These are phyloP conservation scores for Drepana falcataria DNA, from an alignment of 2,888 invertebrate genomes.

Conservation along the genomic window DNA sequence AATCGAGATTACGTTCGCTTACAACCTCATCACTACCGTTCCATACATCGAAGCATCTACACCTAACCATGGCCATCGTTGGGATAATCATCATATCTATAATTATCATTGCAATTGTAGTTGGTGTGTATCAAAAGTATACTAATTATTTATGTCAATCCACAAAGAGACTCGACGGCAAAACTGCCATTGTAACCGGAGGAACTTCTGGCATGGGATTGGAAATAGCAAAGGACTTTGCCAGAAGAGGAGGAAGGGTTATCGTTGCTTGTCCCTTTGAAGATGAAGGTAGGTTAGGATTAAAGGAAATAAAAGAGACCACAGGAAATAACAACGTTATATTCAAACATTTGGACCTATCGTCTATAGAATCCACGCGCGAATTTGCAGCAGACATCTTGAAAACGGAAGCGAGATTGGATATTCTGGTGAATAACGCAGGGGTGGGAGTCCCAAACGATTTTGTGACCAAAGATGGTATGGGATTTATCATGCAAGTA, in stretches of 20 bases:
- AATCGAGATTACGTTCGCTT: no score
- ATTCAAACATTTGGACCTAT: conserved; percentile 60
- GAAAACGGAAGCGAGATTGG: conserved; percentile 58
- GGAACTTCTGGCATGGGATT: conserved; percentile 83
- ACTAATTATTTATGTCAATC: conserved; percentile 30
- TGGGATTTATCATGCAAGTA: conserved; percentile 78
- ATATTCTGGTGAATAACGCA: conserved; percentile 81
- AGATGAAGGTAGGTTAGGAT: conserved; percentile 78
- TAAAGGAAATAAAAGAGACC: conserved; percentile 22
- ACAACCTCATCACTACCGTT: no score
- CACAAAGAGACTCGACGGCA: conserved; percentile 6
- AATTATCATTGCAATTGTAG: conserved; percentile 8
- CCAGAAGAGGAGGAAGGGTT: conserved; percentile 82
- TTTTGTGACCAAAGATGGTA: conserved; percentile 75
- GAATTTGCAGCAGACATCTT: conserved; percentile 78
- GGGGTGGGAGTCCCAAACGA: conserved; percentile 53
- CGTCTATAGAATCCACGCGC: conserved; percentile 73
- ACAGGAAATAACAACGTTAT: conserved; percentile 37
- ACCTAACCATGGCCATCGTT: conserved; percentile 9
- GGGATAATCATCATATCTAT: conserved; percentile 8
- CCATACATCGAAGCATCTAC: no score
- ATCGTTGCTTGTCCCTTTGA: conserved; percentile 85
- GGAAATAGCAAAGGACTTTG: conserved; percentile 84
- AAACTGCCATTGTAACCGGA: background rate
- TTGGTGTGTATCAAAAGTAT: conserved; percentile 20